A percentile compares a stretch with the other conserved stretches of the same genome.
These are phyloP conservation scores for Ameiurus melas DNA, from an alignment of 2,113 vertebrate genomes.

Conservation along the genomic window DNA sequence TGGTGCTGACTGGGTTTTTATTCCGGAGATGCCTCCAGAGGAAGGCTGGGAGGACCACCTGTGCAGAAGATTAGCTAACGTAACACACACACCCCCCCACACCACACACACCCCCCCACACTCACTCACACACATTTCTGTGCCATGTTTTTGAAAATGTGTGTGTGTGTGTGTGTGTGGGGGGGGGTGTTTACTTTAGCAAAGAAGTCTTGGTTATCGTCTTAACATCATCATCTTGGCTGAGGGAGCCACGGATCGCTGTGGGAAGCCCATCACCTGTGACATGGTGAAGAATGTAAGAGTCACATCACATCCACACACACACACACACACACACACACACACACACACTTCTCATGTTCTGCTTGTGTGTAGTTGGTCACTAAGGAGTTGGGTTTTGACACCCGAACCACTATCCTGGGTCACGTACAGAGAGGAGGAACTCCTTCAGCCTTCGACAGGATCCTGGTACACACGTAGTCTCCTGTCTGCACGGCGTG, in stretches of 20 bases:
- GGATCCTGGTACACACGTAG: constrained; percentile 78
- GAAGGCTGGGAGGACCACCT: constrained; percentile 88
- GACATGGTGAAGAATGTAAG: constrained; percentile 82
- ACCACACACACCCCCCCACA: too few species aligned
- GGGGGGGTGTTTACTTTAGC: constrained; percentile 65
- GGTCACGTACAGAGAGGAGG: constrained; percentile 95
- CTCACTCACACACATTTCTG: too few species aligned
- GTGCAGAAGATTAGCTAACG: constrained; percentile 85
- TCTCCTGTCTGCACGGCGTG: too few species aligned
- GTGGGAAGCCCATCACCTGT: constrained; percentile 82
- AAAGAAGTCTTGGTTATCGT: constrained; percentile 82
- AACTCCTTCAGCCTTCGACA: constrained; percentile 91
- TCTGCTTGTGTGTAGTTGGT: constrained; percentile 75
- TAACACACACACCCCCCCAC: constrained; percentile 55
- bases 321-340: background rate
- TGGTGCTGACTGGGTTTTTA: constrained; percentile 94
- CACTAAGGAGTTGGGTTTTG: constrained; percentile 87
- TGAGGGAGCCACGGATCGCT: constrained; percentile 81
- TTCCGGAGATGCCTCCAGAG: constrained; percentile 92
- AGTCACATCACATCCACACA: too few species aligned
- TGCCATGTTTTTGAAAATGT: background rate
- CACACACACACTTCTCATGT: background rate
- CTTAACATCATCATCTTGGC: constrained; percentile 94
- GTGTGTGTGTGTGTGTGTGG: background rate
- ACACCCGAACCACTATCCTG: constrained; percentile 90